Conservation (phyloP, 2,113 vertebrate genomes). For the Amia ocellicauda region DNA sequence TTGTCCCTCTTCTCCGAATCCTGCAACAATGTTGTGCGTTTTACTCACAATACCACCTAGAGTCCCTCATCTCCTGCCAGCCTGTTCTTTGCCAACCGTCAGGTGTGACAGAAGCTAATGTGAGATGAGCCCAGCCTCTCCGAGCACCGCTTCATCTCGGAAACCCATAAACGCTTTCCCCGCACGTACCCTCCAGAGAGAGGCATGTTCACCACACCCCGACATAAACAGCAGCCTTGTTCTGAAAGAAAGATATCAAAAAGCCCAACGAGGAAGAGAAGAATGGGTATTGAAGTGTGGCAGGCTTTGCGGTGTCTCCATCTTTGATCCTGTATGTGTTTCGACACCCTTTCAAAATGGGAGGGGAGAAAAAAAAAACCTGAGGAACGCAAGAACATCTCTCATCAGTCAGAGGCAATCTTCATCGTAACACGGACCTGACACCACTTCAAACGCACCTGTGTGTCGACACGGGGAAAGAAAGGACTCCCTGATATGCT, state of each 20-base stretch:
- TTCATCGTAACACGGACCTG: too few relatives aligned
- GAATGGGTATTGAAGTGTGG: neutral
- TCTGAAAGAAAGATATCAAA: neutral
- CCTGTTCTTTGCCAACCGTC: neutral
- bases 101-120: neutral
- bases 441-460: too few relatives aligned
- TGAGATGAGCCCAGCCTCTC: neutral
- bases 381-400: too few relatives aligned
- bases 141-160: neutral
- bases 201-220: neutral
- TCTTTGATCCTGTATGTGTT: neutral
- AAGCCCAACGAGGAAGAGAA: too few relatives aligned
- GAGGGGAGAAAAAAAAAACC: neutral
- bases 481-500: too few relatives aligned
- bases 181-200: neutral
- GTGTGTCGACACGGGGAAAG: too few relatives aligned
- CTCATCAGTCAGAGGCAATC: too few relatives aligned
- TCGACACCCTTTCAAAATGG: constrained; percentile 1
- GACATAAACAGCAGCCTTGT: neutral
- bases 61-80: neutral
- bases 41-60: neutral
- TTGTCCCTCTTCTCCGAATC: too few relatives aligned
- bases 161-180: neutral
- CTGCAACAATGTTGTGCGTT: too few relatives aligned
- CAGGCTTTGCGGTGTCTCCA: neutral